Conservation (phyloP, 2,888 invertebrate genomes). For the Lordiphosa fenestrarum region DNA sequence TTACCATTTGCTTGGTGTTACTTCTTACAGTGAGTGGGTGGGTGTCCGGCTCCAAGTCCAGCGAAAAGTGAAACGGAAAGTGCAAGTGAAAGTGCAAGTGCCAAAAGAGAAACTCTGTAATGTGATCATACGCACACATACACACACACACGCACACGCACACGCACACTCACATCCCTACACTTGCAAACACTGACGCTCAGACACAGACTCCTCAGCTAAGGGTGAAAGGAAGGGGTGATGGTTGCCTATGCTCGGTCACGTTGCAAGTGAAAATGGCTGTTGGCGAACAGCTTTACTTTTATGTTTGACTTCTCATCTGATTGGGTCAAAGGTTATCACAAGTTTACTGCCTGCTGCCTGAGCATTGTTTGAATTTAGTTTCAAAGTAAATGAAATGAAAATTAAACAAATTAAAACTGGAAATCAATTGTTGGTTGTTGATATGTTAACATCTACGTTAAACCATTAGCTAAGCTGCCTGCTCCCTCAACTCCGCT, state of each 20-base stretch:
- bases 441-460: too few relatives aligned
- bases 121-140: slow-evolving; percentile 37
- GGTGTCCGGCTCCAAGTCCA: slow-evolving; percentile 69
- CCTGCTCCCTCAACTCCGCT: too few relatives aligned
- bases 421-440: too few relatives aligned
- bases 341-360: too few relatives aligned
- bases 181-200: slow-evolving; percentile 1
- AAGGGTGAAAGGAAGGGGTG: background rate
- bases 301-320: too few relatives aligned
- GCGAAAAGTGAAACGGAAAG: slow-evolving; percentile 22
- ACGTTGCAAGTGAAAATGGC: slow-evolving; percentile 3
- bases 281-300: too few relatives aligned
- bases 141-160: slow-evolving; percentile 6
- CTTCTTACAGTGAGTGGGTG: slow-evolving; percentile 95
- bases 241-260: slow-evolving; percentile 7
- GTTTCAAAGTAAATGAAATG: too few relatives aligned
- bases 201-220: too few relatives aligned
- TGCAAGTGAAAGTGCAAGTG: slow-evolving; percentile 34
- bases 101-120: slow-evolving; percentile 17
- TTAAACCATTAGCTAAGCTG: too few relatives aligned
- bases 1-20: slow-evolving; percentile 92
- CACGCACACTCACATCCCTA: slow-evolving; percentile 17
- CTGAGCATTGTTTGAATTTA: too few relatives aligned
- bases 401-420: too few relatives aligned
- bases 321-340: too few relatives aligned